Base-by-base conservation (phyloP, 2,797 vertebrate species). In the Enteromius viviparus region DNA sequence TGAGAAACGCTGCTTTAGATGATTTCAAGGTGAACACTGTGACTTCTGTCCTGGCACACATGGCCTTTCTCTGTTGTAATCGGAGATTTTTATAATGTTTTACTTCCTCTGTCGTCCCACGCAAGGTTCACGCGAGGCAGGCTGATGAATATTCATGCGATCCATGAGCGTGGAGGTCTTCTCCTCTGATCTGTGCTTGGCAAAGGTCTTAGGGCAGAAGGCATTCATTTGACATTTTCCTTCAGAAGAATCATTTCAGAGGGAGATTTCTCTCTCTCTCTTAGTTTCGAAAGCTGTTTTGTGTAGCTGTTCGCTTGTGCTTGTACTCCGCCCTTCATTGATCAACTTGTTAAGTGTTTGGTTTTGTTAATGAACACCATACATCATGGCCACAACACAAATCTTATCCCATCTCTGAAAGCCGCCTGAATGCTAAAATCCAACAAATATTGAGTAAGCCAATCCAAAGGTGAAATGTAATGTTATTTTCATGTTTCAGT, bases 131-230 rank as follows among this genome's bases (percentile, higher is more conserved):
- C 3, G 17, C 3, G 51, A 51, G 51, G 32, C 69, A 17, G 53
- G n/a, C 9, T 4, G 29, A 80, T 88, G 72, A 87, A 86, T 87
- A 86, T 87, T 78, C 78, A 87, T 77, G 68, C 14, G 79, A 85
- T 79, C 58, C 47, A 5, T 12, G 55, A 85, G 66, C 29, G 19
- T 29, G 3, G 78, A 85, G 81, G 76, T 81, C 9, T 60, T 45
- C 69, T 78, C 17, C 26, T 87, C 84, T 87, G 77, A 88, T 87
- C 85, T 85, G 34, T 45, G 81, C 64, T 84, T 58, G 60, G 76
- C 77, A 49, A 75, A 49, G 85, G 69, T 51, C 62, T 11, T 53
- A 74, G 66, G 80, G 42, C 81, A 69, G 80, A 78, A 78, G 76
- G 49, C 23, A n/a, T 21, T 69, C 19, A 19, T 76, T 51, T 40